A percentile compares a stretch with the other conserved stretches of the same genome.
These are phyloP conservation scores for Drosophila pullipes DNA, from an alignment of 2,888 invertebrate genomes.

Conservation along the genomic window DNA sequence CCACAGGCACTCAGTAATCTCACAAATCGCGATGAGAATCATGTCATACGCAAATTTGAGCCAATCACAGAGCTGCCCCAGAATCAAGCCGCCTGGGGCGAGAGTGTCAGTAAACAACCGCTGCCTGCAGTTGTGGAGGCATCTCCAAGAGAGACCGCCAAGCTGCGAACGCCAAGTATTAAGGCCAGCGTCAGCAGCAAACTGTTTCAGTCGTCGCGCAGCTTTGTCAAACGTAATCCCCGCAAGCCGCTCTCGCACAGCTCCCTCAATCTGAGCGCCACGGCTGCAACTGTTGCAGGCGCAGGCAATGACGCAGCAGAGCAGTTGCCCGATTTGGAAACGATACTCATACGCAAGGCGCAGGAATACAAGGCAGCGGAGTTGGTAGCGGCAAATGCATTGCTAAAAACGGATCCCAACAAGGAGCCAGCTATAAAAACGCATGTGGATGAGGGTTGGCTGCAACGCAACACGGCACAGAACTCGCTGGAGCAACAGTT, in stretches of 20 bases:
- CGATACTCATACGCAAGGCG: conserved; percentile 83
- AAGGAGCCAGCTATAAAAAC: conserved; percentile 64
- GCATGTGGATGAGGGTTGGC: conserved; percentile 87
- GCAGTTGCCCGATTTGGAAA: conserved; percentile 84
- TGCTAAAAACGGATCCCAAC: conserved; percentile 42
- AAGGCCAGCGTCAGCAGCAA: conserved; percentile 87
- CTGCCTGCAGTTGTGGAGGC: conserved; percentile 41
- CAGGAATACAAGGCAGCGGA: conserved; percentile 74
- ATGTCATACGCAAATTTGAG: conserved; percentile 80
- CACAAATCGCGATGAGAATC: conserved; percentile 66
- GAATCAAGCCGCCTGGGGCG: conserved; percentile 86
- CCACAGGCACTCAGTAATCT: conserved; percentile 55
- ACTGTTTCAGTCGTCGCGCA: conserved; percentile 87
- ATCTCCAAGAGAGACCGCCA: conserved; percentile 10
- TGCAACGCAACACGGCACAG: conserved; percentile 83
- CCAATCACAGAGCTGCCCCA: conserved; percentile 66
- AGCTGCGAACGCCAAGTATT: conserved; percentile 30
- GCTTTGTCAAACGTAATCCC: conserved; percentile 91
- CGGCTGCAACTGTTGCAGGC: not conserved
- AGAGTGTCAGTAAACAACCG: conserved; percentile 80
- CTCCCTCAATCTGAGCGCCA: conserved; percentile 35
- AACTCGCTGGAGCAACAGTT: conserved; percentile 38
- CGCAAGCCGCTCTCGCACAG: conserved; percentile 88
- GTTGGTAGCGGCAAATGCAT: conserved; percentile 54
- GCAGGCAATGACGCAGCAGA: conserved; percentile 23